Evolutionary conservation across 2,113 vertebrate species (phyloP).

Genomic region (Muscicapa adusta): DNA sequence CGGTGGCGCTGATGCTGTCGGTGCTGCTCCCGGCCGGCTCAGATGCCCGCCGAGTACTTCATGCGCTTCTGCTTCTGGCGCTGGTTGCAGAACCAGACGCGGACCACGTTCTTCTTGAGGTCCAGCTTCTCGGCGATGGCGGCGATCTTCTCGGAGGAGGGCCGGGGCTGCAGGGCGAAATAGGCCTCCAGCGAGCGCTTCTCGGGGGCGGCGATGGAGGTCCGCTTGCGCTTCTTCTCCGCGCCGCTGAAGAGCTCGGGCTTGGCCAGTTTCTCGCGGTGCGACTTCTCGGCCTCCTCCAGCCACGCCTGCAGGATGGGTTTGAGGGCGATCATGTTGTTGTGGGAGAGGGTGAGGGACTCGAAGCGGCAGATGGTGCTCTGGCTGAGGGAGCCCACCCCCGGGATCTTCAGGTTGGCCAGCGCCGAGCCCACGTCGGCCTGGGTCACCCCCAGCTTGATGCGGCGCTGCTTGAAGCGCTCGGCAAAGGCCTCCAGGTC

Average conservation of each 20-base stretch:
- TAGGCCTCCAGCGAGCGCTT: slow-evolving; percentile 97
- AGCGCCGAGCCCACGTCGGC: slow-evolving; percentile 94
- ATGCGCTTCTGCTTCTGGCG: slow-evolving; percentile 99
- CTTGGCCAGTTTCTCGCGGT: slow-evolving; percentile 96
- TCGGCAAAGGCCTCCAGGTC: slow-evolving; percentile 98
- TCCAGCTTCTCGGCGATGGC: slow-evolving; percentile 97
- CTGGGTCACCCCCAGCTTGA: slow-evolving; percentile 98
- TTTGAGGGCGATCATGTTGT: slow-evolving; percentile 98
- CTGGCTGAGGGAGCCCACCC: slow-evolving; percentile 96
- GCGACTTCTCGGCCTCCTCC: slow-evolving; percentile 95
- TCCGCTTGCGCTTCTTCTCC: slow-evolving; percentile 96
- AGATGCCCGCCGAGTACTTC: slow-evolving; percentile 98
- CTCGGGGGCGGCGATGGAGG: slow-evolving; percentile 94
- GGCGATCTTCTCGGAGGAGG: slow-evolving; percentile 97
- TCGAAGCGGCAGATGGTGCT: slow-evolving; percentile 99
- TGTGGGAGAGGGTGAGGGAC: slow-evolving; percentile 96
- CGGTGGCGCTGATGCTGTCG: not conserved
- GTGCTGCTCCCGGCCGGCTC: not conserved
- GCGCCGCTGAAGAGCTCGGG: slow-evolving; percentile 96
- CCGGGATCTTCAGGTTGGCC: slow-evolving; percentile 97
- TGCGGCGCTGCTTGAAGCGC: slow-evolving; percentile 96
- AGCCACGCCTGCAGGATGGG: slow-evolving; percentile 98
- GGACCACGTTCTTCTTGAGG: slow-evolving; percentile 98
- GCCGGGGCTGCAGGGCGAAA: slow-evolving; percentile 94
- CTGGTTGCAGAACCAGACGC: slow-evolving; percentile 99